Base-by-base conservation (phyloP, 2,888 invertebrate genomes). In the Carterocephalus palaemon region DNA sequence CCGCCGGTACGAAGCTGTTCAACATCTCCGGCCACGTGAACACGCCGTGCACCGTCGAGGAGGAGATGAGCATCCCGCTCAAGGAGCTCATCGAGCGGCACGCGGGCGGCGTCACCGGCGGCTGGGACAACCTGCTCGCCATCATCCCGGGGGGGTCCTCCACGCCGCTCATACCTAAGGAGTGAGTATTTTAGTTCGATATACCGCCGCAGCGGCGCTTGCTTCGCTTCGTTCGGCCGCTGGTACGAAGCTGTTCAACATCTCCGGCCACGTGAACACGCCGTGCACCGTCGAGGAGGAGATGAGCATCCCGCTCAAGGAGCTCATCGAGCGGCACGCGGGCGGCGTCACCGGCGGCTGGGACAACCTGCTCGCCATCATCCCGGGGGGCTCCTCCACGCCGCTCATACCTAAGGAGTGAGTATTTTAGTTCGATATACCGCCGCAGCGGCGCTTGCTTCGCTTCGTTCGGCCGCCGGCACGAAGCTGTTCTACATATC, bases 221-320 rank as follows among this genome's bases (percentile, higher is more conserved):
- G 99, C 99, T 99, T 99, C 83, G 95, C 96, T 0, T 92, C 95
- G 4, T 97, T 99, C 76, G 99, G 99, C 0, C 91, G 99, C 12
- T 0, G 99, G 99, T 53, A 99, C 99, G 0, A 99, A 98, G 86
- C 86, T 99, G 26, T 99, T 93, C 84, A 99, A 99, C 79, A 99
- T 99, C 57, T 98, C 98, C 0, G 98, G 99, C 0, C 98, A 99
- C 74, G 99, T 99, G 1, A 97, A 97, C 74, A 95, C 92, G 12
- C 99, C 99, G 0, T 98, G 98, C 75, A 99, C 99, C 0, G 99
- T 99, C 0, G 99, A 99, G 77, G 99, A 99, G 70, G 98, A 99
- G 84, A 99, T 99, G 99, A 98, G 98, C 46, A 94, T 99, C 51
- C 95, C 98, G 0, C 87, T 99, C 38, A 95, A 93, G 65, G 98